A percentile compares a stretch with the other conserved stretches of the same genome.
phyloP scores from a whole-genome alignment of 2,113 vertebrate species.

The Craseonycteris thonglongyai region DNA sequence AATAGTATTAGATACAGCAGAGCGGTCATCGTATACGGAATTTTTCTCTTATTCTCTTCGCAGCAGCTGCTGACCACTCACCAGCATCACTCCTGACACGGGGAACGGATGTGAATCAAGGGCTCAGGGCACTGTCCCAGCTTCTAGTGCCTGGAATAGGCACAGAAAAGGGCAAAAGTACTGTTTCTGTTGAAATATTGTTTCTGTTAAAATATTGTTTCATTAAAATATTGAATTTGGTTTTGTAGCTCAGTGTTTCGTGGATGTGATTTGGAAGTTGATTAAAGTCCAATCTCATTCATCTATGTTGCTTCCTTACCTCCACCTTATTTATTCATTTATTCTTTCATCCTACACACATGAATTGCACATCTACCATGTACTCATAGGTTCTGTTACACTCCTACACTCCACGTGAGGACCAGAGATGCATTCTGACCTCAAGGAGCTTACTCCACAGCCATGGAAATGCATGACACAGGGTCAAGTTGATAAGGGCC shows the following conservation, averaged over 20 bases:
- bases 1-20: not conserved
- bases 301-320: too few species aligned
- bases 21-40: not conserved
- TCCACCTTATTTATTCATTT: not conserved
- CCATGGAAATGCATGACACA: not conserved
- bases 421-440: not conserved
- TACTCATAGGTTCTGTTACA: not conserved
- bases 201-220: not conserved
- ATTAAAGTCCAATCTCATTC: not conserved
- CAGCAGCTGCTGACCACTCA: not conserved
- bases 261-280: not conserved
- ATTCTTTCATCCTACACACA: not conserved
- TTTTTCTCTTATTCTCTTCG: not conserved
- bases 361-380: not conserved
- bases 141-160: not conserved
- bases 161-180: not conserved
- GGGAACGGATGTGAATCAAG: too few species aligned
- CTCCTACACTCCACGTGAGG: not conserved
- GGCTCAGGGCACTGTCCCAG: not conserved
- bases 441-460: not conserved
- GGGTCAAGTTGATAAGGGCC: not conserved
- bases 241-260: not conserved
- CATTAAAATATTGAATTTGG: not conserved
- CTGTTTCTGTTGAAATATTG: not conserved
- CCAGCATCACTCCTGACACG: not conserved